phyloP scores from a whole-genome alignment of 1,140 invertebrate species.

The Theocolax elegans region DNA sequence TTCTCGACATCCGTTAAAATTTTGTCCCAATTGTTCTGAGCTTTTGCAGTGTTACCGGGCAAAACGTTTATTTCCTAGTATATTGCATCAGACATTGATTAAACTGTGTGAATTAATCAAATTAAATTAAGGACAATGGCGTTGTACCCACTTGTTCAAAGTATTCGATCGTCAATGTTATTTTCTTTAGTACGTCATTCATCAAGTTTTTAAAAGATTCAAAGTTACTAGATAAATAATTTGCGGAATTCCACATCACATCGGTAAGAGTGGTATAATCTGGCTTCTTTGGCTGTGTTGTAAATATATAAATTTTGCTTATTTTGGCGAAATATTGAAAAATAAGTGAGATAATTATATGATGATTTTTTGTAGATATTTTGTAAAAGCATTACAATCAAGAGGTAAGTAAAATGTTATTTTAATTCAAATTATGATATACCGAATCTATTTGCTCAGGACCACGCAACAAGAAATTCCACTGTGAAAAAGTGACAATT shows the following conservation, averaged over 20 bases:
- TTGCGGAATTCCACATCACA: conserved; percentile 72
- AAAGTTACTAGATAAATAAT: conserved; percentile 72
- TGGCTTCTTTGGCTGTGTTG: conserved; percentile 67
- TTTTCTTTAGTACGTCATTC: conserved; percentile 68
- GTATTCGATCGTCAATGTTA: conserved; percentile 72
- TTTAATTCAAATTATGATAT: not conserved
- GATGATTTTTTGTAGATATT: too few relatives aligned
- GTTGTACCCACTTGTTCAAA: conserved; percentile 63
- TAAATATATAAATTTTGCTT: conserved; percentile 23
- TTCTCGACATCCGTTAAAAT: conserved; percentile 80
- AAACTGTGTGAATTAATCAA: too few relatives aligned
- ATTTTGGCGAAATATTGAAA: too few relatives aligned
- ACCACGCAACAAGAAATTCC: conserved; percentile 81
- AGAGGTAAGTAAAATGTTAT: not conserved
- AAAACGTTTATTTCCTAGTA: conserved; percentile 69
- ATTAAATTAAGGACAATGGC: not conserved
- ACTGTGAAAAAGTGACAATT: conserved; percentile 71
- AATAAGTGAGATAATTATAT: too few relatives aligned
- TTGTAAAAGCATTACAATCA: not conserved
- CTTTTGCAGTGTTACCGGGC: conserved; percentile 58
- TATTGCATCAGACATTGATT: not conserved
- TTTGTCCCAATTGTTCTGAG: conserved; percentile 72
- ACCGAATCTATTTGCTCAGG: conserved; percentile 59
- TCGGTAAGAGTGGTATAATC: conserved; percentile 68
- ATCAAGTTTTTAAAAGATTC: conserved; percentile 67